Evolutionary conservation across 2,113 vertebrate species (phyloP), one percentile per base, ranked within the genome.

Genomic region (Bagarius yarrelli): DNA sequence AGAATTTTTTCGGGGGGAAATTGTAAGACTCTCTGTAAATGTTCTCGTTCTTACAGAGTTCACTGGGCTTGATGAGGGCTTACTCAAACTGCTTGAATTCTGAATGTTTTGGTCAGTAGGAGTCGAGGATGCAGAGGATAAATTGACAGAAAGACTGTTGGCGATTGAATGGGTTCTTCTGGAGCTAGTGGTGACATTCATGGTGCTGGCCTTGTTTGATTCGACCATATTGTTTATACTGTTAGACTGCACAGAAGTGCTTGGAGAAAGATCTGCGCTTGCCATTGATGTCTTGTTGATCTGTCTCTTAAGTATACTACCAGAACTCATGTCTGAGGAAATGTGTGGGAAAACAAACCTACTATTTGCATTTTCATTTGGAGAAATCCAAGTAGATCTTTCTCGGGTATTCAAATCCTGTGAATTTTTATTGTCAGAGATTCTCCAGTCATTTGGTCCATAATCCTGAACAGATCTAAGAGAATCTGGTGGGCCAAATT

Each of bases 11-110:
- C 86, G 87, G n/a, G 81, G 44, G 59, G 87, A 78, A 34, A 47
- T 81, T 52, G 87, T 87, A 32, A 79, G 80, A 27, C 70, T 89
- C 74, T 60, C 85, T 70, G 83, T 86, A 30, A 90, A 86, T 3
- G 81, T 84, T 86, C 12, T 82, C 66, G 66, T 82, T 32, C 23
- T 81, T 73, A 6, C 63, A 81, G 71, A 73, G 86, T 55, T 82
- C 47, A 59, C 61, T 18, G 2, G 78, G 64, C 73, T 76, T 0
- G 40, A 23, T 18, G 55, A 52, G 70, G 21, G 63, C 72, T 52
- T 69, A 21, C 50, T 34, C 0, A 18, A 53, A 56, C 12, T 19
- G 27, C 53, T 34, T 36, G 55, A 50, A 8, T 52, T 70, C 36
- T 52, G 53, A 69, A 56, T 36, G 13, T 36, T 52, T 80, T 67